Evolutionary conservation across 2,113 vertebrate genomes (phyloP).

Genomic region (Puntigrus tetrazona): DNA sequence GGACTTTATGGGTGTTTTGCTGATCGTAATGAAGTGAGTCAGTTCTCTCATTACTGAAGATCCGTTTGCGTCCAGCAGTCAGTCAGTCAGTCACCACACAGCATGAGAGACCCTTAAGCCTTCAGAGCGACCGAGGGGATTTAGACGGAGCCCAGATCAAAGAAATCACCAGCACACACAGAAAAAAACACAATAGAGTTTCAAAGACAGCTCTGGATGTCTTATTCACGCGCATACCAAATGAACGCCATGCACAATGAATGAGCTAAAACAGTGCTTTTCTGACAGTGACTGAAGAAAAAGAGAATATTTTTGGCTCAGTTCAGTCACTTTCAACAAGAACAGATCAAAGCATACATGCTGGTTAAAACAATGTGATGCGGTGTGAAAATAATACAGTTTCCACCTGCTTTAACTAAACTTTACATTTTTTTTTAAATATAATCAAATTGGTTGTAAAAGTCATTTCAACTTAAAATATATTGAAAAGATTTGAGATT

Average conservation of each 20-base stretch:
- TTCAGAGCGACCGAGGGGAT: slow-evolving; percentile 4
- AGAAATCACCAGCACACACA: slow-evolving; percentile 30
- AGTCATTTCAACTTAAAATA: too few species aligned
- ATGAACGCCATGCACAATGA: background rate
- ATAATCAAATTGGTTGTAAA: too few species aligned
- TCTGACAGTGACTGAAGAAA: background rate
- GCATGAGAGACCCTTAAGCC: slow-evolving; percentile 30
- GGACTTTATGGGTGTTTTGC: background rate
- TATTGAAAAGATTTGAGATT: too few species aligned
- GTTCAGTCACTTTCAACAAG: background rate
- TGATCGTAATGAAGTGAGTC: slow-evolving; percentile 36
- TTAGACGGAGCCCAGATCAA: slow-evolving; percentile 44
- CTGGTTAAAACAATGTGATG: background rate
- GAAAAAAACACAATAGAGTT: background rate
- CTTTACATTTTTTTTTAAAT: too few species aligned
- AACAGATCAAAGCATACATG: background rate
- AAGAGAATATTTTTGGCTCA: background rate
- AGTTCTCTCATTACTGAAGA: background rate
- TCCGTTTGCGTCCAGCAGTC: background rate
- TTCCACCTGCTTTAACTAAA: too few species aligned
- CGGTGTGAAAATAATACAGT: too few species aligned
- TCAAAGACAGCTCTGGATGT: background rate
- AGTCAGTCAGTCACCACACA: background rate
- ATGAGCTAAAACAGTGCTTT: background rate
- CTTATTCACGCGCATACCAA: background rate